These are phyloP conservation scores for Gallirallus australis DNA, from an alignment of 2,797 vertebrate genomes.

Conservation along the genomic window DNA sequence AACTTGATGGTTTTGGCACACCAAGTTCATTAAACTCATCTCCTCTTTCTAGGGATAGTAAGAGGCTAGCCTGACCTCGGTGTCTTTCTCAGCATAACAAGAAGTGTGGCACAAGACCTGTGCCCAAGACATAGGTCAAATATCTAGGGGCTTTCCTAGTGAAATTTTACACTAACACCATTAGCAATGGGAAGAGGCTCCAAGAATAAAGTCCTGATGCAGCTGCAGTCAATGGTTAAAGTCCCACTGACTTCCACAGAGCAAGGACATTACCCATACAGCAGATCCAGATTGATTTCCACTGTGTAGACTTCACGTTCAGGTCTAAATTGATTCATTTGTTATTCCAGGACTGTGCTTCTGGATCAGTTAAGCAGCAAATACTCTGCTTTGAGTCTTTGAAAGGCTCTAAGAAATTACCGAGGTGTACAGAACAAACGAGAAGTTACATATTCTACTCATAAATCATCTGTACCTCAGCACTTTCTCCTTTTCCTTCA, in stretches of 20 bases:
- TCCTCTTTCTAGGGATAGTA: background rate
- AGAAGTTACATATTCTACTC: background rate
- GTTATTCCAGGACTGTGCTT: slow-evolving; percentile 10
- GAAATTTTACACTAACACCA: background rate
- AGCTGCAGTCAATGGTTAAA: slow-evolving; percentile 7
- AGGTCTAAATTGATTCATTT: slow-evolving; percentile 34
- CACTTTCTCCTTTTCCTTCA: slow-evolving; percentile 17
- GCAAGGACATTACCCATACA: background rate
- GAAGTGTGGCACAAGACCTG: background rate
- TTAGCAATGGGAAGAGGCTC: background rate
- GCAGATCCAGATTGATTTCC: background rate
- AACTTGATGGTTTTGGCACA: background rate
- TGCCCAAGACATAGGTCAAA: background rate
- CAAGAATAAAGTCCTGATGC: background rate
- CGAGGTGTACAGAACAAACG: background rate
- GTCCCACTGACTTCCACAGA: background rate
- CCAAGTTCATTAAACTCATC: background rate
- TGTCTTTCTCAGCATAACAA: background rate
- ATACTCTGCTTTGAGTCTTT: background rate
- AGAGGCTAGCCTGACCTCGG: background rate
- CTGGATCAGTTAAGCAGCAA: slow-evolving; percentile 24
- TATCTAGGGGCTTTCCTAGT: background rate
- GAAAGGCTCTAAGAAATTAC: slow-evolving; percentile 51
- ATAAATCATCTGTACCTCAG: slow-evolving; percentile 28
- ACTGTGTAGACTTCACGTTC: background rate